Evolutionary conservation across 1,140 invertebrate genomes (phyloP), one percentile per base, ranked within the genome.

Genomic region (Neotoxoptera formosana): DNA sequence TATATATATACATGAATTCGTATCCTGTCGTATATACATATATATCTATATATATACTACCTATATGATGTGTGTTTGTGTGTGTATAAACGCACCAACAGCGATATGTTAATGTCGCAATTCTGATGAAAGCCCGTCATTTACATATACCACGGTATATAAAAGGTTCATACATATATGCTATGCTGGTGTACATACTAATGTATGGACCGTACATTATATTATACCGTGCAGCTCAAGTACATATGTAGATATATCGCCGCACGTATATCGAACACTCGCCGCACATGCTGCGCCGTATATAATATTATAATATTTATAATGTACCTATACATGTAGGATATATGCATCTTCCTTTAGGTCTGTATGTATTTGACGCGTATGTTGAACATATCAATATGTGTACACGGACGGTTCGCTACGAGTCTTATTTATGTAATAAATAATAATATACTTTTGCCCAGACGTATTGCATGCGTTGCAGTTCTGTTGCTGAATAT

Each of bases 51-150:
- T 25, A 56, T 56, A 56, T 56, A 56, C 7, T 25, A 30, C 11
- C 1, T 34, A 34, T 20, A 2, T 34, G 30, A 30, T 76, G 14
- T 76, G 67, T n/a, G 30, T 76, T 6, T 6, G 67, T 36, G 21
- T 4, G 21, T 84, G 20, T n/a, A 25, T 25, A 23, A 25, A 21
- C 11, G 9, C 81, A 41, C 23, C 23, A 86, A 45, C 45, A 47
- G 25, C 84, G 84, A 86, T 86, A 86, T n/a, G 36, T 86, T 47
- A 86, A 86, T 47, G 84, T 86, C 84, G 84, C 45, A 76, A 76
- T 86, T 86, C 45, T 25, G 84, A 86, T 41, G 84, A 86, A 86
- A 86, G 45, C 84, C 84, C 25, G 84, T 47, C 84, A n/a, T 86
- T 45, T 47, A 47, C 83, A 41, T 45, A 83, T 9, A 83, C 81